Evolutionary conservation across 1,140 invertebrate genomes (phyloP).

Genomic region (Heterodera schachtii): DNA sequence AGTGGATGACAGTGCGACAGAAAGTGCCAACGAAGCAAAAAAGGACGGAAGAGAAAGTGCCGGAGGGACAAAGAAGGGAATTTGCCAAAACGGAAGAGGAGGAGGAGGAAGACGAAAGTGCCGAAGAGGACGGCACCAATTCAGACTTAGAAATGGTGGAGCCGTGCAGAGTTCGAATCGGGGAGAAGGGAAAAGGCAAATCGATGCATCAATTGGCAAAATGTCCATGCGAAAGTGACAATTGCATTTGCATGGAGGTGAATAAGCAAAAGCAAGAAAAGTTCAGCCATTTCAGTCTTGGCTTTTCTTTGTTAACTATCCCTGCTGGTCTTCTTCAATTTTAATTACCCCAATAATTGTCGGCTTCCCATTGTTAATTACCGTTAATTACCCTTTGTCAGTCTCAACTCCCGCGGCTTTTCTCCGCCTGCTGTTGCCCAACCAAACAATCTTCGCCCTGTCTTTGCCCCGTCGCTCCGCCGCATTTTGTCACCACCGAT

Average conservation of each 20-base stretch:
- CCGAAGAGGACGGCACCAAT: neutral
- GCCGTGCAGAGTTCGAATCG: slow-evolving; percentile 7
- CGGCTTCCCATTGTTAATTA: slow-evolving; percentile 36
- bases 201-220: neutral
- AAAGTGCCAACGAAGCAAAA: neutral
- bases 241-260: neutral
- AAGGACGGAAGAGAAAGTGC: neutral
- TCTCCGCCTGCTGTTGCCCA: slow-evolving; percentile 47
- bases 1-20: slow-evolving; percentile 28
- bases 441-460: slow-evolving; percentile 48
- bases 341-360: slow-evolving; percentile 31
- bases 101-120: neutral
- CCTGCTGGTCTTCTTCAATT: neutral
- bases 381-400: slow-evolving; percentile 27
- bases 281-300: slow-evolving; percentile 26
- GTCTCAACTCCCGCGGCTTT: slow-evolving; percentile 43
- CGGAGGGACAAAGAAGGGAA: neutral
- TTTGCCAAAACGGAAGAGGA: neutral
- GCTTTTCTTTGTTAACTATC: slow-evolving; percentile 37
- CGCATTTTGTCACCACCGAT: neutral
- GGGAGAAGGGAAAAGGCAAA: neutral
- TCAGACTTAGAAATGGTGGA: slow-evolving; percentile 19
- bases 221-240: neutral
- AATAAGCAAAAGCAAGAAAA: neutral
- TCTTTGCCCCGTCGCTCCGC: slow-evolving; percentile 31